Percentiles rank a stretch among this genome's conserved stretches.
phyloP scores from a whole-genome alignment of 2,113 vertebrate genomes.

The Trogon surrucura region DNA sequence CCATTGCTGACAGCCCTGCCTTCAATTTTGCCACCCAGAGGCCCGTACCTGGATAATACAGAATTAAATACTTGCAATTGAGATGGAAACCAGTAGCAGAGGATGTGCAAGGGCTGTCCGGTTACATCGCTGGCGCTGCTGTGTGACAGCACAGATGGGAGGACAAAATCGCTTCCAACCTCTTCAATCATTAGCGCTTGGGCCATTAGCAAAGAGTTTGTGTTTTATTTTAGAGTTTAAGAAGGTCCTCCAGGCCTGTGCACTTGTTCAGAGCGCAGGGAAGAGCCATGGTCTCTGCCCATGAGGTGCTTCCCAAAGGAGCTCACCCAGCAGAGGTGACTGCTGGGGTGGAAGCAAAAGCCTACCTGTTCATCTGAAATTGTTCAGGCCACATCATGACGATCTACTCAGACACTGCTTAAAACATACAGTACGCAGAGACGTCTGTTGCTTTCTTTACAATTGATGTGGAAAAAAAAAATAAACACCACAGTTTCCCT shows the following conservation, averaged over 20 bases:
- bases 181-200: not conserved
- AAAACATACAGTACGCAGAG: not conserved
- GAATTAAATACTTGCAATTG: not conserved
- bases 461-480: not conserved
- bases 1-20: not conserved
- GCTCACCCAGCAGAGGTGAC: not conserved
- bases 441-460: not conserved
- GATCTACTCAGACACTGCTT: not conserved
- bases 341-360: not conserved
- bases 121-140: not conserved
- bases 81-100: not conserved
- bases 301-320: not conserved
- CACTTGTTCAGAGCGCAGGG: not conserved
- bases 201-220: not conserved
- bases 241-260: not conserved
- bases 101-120: not conserved
- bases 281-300: not conserved
- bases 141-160: no score
- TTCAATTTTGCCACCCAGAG: not conserved
- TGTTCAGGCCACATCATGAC: not conserved
- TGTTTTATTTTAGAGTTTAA: not conserved
- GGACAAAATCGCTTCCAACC: not conserved
- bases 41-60: fast-evolving
- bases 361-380: not conserved
- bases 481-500: not conserved